These are phyloP conservation scores for Pempheris klunzingeri DNA, from an alignment of 2,797 vertebrate species.

Conservation along the genomic window DNA sequence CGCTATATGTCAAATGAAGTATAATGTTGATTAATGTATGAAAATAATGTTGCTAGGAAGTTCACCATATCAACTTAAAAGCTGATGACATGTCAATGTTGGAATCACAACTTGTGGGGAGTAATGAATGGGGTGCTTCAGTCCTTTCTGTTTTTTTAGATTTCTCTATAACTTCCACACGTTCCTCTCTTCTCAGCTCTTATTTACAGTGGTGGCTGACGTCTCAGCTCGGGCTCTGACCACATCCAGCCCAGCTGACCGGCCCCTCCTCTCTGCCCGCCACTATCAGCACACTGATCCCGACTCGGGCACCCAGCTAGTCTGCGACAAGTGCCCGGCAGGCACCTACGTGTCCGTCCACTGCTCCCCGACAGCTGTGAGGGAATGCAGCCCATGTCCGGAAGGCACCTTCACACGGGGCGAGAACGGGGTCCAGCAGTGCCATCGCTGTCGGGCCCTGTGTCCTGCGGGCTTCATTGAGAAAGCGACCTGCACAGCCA, in stretches of 20 bases:
- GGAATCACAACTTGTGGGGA: background rate
- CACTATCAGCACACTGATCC: conserved; percentile 90
- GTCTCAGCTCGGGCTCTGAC: conserved; percentile 81
- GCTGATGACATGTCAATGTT: background rate
- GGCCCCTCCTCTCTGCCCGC: conserved; percentile 80
- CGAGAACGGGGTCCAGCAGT: conserved; percentile 93
- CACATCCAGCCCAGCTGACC: conserved; percentile 79
- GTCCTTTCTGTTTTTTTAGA: too few relatives aligned
- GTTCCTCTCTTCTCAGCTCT: conserved; percentile 83
- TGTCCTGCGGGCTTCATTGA: conserved; percentile 89
- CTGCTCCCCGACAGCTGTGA: conserved; percentile 87
- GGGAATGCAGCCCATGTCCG: conserved; percentile 92
- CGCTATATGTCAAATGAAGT: too few relatives aligned
- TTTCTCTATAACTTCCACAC: background rate
- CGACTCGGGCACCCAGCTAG: conserved; percentile 86
- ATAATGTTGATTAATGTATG: too few relatives aligned
- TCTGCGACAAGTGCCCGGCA: conserved; percentile 96
- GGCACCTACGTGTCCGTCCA: conserved; percentile 93
- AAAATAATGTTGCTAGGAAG: too few relatives aligned
- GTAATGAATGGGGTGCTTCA: background rate
- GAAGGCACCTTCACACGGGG: conserved; percentile 91
- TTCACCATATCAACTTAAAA: background rate
- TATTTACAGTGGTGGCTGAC: conserved; percentile 84
- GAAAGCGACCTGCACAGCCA: conserved; percentile 89
- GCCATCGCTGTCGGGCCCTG: conserved; percentile 89